A percentile compares a stretch with the other conserved stretches of the same genome.
Evolutionary conservation across 1,140 invertebrate genomes (phyloP).

Genomic region (Formica exsecta): DNA sequence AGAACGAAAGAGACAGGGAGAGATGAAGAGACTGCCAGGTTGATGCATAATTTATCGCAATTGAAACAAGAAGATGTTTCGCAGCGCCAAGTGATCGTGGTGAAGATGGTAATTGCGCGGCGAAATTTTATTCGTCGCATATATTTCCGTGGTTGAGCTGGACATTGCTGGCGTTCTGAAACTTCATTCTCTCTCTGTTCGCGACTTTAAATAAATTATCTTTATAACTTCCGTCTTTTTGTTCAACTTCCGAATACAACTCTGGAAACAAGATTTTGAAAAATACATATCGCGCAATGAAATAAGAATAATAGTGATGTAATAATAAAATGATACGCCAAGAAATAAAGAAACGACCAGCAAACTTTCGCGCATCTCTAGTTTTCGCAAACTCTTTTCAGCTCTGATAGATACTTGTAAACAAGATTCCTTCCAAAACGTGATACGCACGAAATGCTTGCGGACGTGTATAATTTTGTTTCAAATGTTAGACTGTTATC

Average conservation of each 20-base stretch:
- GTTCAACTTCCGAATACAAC: background rate
- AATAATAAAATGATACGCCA: background rate
- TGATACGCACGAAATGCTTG: background rate
- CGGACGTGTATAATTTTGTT: conserved; percentile 35
- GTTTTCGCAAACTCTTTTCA: background rate
- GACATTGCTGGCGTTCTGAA: background rate
- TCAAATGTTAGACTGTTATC: conserved; percentile 50
- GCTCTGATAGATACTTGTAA: conserved; percentile 2
- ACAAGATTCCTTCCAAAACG: background rate
- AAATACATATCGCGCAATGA: background rate
- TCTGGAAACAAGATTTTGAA: conserved; percentile 28
- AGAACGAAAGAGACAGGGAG: conserved; percentile 1
- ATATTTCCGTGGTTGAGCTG: conserved; percentile 42
- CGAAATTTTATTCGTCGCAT: conserved; percentile 69
- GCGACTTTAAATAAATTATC: conserved; percentile 46
- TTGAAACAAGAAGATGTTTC: conserved; percentile 72
- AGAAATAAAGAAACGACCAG: background rate
- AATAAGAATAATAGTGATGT: background rate
- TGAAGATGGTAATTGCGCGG: conserved; percentile 65
- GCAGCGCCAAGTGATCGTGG: conserved; percentile 54
- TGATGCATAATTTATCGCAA: conserved; percentile 75
- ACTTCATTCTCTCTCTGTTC: conserved; percentile 22
- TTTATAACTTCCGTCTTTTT: conserved; percentile 21
- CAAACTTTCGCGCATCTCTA: background rate
- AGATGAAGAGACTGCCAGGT: conserved; percentile 33